Evolutionary conservation across 2,797 vertebrate species (phyloP).

Genomic region (Loriculus beryllinus): DNA sequence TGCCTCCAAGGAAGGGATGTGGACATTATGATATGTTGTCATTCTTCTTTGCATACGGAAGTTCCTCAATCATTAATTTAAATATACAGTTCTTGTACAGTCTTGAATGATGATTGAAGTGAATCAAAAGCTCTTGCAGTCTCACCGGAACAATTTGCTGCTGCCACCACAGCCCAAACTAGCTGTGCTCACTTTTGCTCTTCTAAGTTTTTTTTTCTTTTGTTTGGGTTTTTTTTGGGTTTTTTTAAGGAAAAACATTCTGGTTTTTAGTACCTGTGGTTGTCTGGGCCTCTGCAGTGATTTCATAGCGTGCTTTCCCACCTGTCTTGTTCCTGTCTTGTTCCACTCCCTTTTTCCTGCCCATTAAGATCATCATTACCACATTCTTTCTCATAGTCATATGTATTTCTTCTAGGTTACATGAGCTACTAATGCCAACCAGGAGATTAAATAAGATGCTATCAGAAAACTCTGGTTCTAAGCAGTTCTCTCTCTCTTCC

Average conservation of each 20-base stretch:
- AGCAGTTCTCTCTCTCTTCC: neutral
- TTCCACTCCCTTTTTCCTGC: conserved; percentile 16
- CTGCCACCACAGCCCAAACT: neutral
- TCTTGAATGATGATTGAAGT: neutral
- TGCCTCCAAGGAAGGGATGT: neutral
- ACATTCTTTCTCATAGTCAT: neutral
- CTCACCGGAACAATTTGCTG: neutral
- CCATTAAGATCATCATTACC: neutral
- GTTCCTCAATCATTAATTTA: neutral
- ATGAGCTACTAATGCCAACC: neutral
- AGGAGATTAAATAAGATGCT: neutral
- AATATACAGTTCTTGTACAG: neutral
- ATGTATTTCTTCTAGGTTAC: neutral
- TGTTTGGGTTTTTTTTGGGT: neutral
- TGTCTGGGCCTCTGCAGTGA: neutral
- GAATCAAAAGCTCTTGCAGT: neutral
- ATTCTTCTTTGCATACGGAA: neutral
- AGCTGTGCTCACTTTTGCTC: accelerated
- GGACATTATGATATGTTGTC: neutral
- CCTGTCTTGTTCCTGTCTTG: neutral
- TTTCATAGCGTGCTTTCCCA: neutral
- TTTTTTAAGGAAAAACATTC: neutral
- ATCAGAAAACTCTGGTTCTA: neutral
- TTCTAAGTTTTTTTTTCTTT: neutral
- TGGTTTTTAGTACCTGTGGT: neutral